Evolutionary conservation across 2,888 invertebrate genomes (phyloP), one percentile per base, ranked within the genome.

Genomic region (Callyntrura guangdongensis): DNA sequence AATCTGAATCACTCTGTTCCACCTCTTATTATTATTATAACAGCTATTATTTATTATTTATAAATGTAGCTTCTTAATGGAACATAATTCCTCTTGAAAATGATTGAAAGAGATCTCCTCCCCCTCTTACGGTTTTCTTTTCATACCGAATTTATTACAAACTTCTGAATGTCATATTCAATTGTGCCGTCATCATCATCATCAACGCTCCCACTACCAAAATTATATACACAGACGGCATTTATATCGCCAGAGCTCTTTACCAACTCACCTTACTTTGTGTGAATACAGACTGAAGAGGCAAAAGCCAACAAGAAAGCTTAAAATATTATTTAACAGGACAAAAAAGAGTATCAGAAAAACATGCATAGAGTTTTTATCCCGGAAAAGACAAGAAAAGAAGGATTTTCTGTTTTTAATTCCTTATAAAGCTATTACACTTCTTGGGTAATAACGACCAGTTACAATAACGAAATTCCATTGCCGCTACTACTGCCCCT

Each of bases 131-230:
- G 74, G 45, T 83, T 84, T 84, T 89, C 89, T 83, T 82, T 83
- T 89, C 83, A 89, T 82, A 56, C 88, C 88, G 88, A 89, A 89
- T 89, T 82, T 83, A 89, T 74, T 74, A 72, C 77, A 89, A 86
- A 86, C 86, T 90, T 83, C 82, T 86, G 86, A 82, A 90, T 90
- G 90, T 86, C 90, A 86, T 74, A 86, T 82, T 90, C 90, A 90
- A 90, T 90, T 86, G 90, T 82, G 86, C 82, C 86, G 86, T 79
- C 86, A 89, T 89, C 74, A 27, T 59, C n/a, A n/a, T 85, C 20
- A 45, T 27, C 36, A 36, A 27, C 53, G 49, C 59, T 12, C 1
- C 47, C 49, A 74, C 17, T 20, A 47, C 22, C 53, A 77, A 27
- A 45, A 27, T n/a, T n/a, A n/a, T n/a, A n/a, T n/a, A n/a, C 79